A percentile compares a stretch with the other conserved stretches of the same genome.
phyloP scores from a whole-genome alignment of 92 coral and sea anemone genomes.

The Scolanthus callimorphus region DNA sequence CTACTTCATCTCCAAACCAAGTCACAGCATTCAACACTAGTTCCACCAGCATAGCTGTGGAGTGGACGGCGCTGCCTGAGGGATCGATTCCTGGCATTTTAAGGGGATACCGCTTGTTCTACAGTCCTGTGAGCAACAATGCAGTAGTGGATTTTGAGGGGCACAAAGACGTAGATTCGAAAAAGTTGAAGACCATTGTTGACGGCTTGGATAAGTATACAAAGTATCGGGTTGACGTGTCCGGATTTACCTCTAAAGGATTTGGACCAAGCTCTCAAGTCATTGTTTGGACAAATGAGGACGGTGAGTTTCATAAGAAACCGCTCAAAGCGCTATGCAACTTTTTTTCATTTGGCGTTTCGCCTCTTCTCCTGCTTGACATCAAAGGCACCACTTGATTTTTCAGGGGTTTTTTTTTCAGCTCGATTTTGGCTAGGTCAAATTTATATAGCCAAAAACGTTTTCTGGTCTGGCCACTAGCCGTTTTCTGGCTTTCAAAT shows the following conservation, averaged over 20 bases:
- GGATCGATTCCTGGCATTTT: slow-evolving; percentile 35
- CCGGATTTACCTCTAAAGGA: slow-evolving; percentile 55
- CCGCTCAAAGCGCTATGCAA: too few relatives aligned
- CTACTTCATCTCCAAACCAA: slow-evolving; percentile 22
- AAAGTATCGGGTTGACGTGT: slow-evolving; percentile 30
- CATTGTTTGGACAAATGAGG: slow-evolving; percentile 48
- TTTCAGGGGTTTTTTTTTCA: too few relatives aligned
- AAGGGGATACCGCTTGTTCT: slow-evolving; percentile 34
- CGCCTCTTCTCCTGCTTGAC: too few relatives aligned
- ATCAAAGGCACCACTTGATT: too few relatives aligned
- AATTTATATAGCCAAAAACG: too few relatives aligned
- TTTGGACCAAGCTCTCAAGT: slow-evolving; percentile 41
- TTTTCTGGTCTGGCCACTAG: too few relatives aligned
- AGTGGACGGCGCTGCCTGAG: slow-evolving; percentile 46
- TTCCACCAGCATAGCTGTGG: slow-evolving; percentile 26
- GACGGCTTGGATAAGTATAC: slow-evolving; percentile 34
- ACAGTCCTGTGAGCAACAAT: slow-evolving; percentile 1
- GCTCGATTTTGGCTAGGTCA: too few relatives aligned
- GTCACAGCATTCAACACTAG: slow-evolving; percentile 21
- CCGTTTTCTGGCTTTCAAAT: too few relatives aligned
- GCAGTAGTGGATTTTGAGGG: not conserved
- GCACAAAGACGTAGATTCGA: slow-evolving; percentile 16
- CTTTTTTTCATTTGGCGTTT: too few relatives aligned
- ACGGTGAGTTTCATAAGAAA: too few relatives aligned
- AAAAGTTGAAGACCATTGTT: slow-evolving; percentile 15